A percentile compares a stretch with the other conserved stretches of the same genome.
phyloP scores from a whole-genome alignment of 2,888 invertebrate species.

The Ptilodon capucinus region DNA sequence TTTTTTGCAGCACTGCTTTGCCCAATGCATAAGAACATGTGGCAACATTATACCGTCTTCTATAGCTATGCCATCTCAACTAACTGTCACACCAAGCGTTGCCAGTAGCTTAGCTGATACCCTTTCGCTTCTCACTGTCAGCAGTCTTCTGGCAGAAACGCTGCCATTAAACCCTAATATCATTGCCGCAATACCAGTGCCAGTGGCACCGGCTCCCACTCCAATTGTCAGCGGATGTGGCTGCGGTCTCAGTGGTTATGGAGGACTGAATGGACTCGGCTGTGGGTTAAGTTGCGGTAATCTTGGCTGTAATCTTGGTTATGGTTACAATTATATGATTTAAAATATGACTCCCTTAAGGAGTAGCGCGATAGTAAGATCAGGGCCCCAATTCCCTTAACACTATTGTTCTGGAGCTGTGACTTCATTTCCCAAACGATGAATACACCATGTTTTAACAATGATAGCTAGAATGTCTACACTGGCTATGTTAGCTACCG shows the following conservation, averaged over 20 bases:
- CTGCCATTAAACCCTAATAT: conserved; percentile 48
- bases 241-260: too few species aligned
- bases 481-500: too few species aligned
- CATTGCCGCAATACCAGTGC: conserved; percentile 19
- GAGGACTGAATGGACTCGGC: too few species aligned
- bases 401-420: too few species aligned
- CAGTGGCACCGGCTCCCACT: conserved; percentile 5
- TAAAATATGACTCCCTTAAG: too few species aligned
- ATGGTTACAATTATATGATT: background rate
- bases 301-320: conserved; percentile 3
- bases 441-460: too few species aligned
- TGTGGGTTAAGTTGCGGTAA: too few species aligned
- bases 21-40: conserved; percentile 28
- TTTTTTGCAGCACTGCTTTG: background rate
- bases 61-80: conserved; percentile 16
- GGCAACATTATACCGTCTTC: background rate
- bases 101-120: conserved; percentile 64
- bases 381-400: too few species aligned
- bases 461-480: too few species aligned
- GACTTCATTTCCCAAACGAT: too few species aligned
- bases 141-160: conserved; percentile 57
- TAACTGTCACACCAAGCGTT: conserved; percentile 43
- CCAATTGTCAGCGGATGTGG: conserved; percentile 3
- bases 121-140: conserved; percentile 63
- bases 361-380: too few species aligned